Percentiles rank a stretch among this genome's conserved stretches.
phyloP scores from a whole-genome alignment of 2,888 invertebrate genomes.

The Melolontha melolontha region DNA sequence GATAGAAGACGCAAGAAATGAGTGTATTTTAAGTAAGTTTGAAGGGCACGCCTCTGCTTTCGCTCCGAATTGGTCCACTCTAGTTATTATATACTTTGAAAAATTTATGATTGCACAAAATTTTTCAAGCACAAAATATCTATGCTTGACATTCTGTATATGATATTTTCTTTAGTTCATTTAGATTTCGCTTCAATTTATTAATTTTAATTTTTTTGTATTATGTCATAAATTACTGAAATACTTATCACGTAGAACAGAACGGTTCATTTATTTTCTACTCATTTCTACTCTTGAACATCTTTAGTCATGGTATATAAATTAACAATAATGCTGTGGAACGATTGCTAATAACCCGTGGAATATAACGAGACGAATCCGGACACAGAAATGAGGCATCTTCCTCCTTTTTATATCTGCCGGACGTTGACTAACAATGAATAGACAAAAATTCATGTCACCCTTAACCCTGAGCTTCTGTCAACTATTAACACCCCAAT shows the following conservation, averaged over 20 bases:
- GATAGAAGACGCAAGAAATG: too few species aligned
- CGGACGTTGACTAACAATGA: constrained; percentile 37
- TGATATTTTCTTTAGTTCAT: too few species aligned
- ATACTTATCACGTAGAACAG: not conserved
- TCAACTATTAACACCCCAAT: constrained; percentile 61
- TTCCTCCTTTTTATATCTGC: constrained; percentile 39
- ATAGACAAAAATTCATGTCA: constrained; percentile 50
- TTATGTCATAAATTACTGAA: too few species aligned
- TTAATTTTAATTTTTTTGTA: too few species aligned
- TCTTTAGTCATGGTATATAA: constrained; percentile 39
- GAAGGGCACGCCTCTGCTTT: too few species aligned
- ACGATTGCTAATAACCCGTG: constrained; percentile 41
- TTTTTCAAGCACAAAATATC: too few species aligned
- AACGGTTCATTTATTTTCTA: constrained; percentile 21
- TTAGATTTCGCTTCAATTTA: too few species aligned
- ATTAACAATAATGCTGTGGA: constrained; percentile 17
- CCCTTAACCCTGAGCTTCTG: constrained; percentile 50
- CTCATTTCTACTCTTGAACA: constrained; percentile 2
- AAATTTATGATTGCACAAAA: too few species aligned
- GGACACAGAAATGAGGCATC: constrained; percentile 46
- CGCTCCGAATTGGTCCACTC: too few species aligned
- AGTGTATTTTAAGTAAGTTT: too few species aligned
- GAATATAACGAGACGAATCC: constrained; percentile 38
- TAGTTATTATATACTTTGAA: too few species aligned
- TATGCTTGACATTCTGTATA: too few species aligned